Evolutionary conservation across 1,140 invertebrate species (phyloP).

Genomic region (Rhizoglyphus robini): DNA sequence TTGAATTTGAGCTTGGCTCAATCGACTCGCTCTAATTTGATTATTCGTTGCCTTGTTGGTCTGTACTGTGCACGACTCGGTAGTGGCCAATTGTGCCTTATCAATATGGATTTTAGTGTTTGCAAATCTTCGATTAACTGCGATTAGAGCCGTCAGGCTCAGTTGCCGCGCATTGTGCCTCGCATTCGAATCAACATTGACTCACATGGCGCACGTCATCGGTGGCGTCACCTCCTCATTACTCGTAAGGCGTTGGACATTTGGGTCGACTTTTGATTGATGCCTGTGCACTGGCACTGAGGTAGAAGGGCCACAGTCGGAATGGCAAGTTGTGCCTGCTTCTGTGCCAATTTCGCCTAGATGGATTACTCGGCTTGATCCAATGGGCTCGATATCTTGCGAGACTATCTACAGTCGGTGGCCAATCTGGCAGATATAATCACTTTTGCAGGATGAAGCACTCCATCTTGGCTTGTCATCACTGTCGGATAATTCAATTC

Average conservation of each 20-base stretch:
- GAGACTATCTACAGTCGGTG: too few species aligned
- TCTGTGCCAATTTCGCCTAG: background rate
- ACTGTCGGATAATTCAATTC: conserved; percentile 11
- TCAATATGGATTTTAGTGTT: too few species aligned
- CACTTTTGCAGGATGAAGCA: conserved; percentile 8
- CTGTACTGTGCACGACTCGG: too few species aligned
- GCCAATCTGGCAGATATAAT: conserved; percentile 1
- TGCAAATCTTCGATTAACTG: too few species aligned
- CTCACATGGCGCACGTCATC: too few species aligned
- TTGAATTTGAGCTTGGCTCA: background rate
- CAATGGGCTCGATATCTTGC: too few species aligned
- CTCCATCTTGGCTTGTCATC: conserved; percentile 15
- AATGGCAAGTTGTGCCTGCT: too few species aligned
- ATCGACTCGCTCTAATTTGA: background rate
- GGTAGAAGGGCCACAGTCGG: too few species aligned
- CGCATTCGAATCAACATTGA: too few species aligned
- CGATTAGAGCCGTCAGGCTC: too few species aligned
- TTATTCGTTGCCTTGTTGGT: background rate
- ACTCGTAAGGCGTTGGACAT: background rate
- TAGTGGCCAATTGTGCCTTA: too few species aligned
- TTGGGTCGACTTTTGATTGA: conserved; percentile 6
- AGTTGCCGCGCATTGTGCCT: too few species aligned
- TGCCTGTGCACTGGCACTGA: background rate
- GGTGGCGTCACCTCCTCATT: background rate
- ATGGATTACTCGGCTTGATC: background rate